Evolutionary conservation across 2,797 vertebrate species (phyloP).

Genomic region (Arctocebus calabarensis): DNA sequence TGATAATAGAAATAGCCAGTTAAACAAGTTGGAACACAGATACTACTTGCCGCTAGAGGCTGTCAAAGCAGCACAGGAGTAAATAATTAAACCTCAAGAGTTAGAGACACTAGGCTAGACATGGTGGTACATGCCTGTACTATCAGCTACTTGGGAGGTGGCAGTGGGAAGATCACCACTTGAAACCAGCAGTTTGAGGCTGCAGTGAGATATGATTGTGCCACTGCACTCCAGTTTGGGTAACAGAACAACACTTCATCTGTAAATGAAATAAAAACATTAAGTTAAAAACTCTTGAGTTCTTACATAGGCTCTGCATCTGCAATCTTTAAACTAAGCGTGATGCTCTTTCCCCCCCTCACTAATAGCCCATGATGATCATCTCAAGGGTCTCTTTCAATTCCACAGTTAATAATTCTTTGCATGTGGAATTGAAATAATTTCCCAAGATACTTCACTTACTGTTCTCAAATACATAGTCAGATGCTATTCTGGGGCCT

Average conservation of each 20-base stretch:
- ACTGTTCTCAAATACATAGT: not conserved
- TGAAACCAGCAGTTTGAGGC: not conserved
- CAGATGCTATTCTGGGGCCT: not conserved
- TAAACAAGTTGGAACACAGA: not conserved
- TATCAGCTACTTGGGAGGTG: not conserved
- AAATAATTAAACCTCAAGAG: not conserved
- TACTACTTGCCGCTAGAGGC: not conserved
- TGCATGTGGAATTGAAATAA: not conserved
- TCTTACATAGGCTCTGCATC: not conserved
- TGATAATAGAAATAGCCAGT: not conserved
- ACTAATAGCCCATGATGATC: not conserved
- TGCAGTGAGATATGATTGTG: not conserved
- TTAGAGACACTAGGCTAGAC: not conserved
- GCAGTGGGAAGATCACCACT: not conserved
- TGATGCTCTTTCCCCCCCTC: not conserved
- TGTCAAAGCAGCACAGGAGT: not conserved
- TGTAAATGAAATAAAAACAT: not conserved
- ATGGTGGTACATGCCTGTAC: not conserved
- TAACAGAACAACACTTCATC: not conserved
- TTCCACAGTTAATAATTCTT: not conserved
- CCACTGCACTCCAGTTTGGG: not conserved
- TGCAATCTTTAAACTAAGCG: not conserved
- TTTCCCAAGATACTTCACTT: constrained; percentile 28
- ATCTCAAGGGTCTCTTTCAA: not conserved
- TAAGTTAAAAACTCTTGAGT: not conserved